A percentile compares a stretch with the other conserved stretches of the same genome.
These are phyloP conservation scores for Archips xylosteana DNA, from an alignment of 2,888 invertebrate species.

Conservation along the genomic window DNA sequence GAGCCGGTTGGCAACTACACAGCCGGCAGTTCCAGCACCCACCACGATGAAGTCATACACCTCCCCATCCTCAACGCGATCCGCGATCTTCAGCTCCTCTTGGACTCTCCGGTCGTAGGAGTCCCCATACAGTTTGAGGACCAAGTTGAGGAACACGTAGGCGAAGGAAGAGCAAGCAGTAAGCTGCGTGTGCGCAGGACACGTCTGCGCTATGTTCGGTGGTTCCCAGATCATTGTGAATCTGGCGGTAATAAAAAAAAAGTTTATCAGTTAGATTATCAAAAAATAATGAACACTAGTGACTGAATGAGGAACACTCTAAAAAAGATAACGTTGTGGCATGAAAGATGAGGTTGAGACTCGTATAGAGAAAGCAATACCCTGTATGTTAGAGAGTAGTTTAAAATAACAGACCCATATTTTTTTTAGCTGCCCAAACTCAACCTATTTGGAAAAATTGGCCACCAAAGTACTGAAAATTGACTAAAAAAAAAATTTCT, in stretches of 20 bases:
- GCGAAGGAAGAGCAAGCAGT: constrained; percentile 63
- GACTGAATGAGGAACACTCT: too few relatives aligned
- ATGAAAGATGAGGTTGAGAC: too few relatives aligned
- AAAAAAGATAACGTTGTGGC: too few relatives aligned
- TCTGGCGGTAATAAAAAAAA: background rate
- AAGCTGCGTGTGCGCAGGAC: constrained; percentile 56
- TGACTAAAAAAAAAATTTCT: too few relatives aligned
- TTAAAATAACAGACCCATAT: too few relatives aligned
- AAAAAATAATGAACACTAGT: too few relatives aligned
- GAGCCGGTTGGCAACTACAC: constrained; percentile 41
- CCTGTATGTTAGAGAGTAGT: too few relatives aligned
- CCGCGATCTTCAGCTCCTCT: constrained; percentile 1
- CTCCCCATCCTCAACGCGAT: constrained; percentile 18
- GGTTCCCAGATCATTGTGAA: constrained; percentile 54
- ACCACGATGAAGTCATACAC: constrained; percentile 44
- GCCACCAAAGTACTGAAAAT: too few relatives aligned
- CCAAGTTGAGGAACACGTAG: constrained; percentile 59
- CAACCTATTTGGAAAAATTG: too few relatives aligned
- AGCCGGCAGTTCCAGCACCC: constrained; percentile 42
- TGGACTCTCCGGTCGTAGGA: constrained; percentile 53
- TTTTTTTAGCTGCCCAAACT: too few relatives aligned
- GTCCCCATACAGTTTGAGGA: constrained; percentile 61
- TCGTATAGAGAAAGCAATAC: too few relatives aligned
- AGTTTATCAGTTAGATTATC: too few relatives aligned
- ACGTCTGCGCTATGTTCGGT: constrained; percentile 47